phyloP scores from a whole-genome alignment of 1,140 invertebrate genomes.

The Zaprionus kolodkinae region DNA sequence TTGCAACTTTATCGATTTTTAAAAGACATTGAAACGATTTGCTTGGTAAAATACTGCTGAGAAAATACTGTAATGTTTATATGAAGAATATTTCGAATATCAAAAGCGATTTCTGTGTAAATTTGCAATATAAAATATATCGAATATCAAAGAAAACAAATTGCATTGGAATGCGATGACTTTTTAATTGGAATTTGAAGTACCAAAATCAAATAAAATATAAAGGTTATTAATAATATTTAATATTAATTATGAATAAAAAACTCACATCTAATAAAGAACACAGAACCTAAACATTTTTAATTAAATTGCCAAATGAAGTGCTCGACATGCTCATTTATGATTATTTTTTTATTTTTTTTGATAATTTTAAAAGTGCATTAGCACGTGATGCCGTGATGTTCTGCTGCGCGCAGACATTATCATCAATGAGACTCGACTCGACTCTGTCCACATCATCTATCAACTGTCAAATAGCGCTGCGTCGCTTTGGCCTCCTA shows the following conservation, averaged over 20 bases:
- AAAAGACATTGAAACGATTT: too few species aligned
- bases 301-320: slow-evolving; percentile 1
- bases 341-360: neutral
- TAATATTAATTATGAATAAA: neutral
- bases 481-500: neutral
- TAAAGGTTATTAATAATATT: neutral
- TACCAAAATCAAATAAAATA: neutral
- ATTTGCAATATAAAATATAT: neutral
- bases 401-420: neutral
- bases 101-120: neutral
- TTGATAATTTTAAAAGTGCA: neutral
- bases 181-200: neutral
- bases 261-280: neutral
- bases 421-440: slow-evolving; percentile 9
- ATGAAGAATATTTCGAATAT: neutral
- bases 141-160: neutral
- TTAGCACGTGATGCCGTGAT: neutral
- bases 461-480: neutral
- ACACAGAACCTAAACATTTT: neutral
- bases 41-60: too few species aligned
- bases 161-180: neutral
- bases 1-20: too few species aligned
- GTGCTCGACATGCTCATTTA: neutral
- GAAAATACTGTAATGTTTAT: neutral
- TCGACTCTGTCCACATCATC: slow-evolving; percentile 7